Base-by-base conservation (phyloP, 2,888 invertebrate genomes). In the Colletes collaris region DNA sequence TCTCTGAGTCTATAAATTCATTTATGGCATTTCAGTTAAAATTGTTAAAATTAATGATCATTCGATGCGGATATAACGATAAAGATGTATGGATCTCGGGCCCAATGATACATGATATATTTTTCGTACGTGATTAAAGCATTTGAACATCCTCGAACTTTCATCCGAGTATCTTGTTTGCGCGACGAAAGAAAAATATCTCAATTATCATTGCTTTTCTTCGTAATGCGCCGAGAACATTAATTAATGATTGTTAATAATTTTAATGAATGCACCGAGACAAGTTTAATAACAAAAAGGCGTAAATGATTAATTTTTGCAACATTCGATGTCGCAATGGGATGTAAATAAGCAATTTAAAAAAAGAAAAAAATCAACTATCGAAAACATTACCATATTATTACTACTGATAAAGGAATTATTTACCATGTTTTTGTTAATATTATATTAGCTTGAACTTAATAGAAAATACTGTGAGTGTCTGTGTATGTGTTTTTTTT, bases 1-100 rank as follows among this genome's bases (percentile, higher is more conserved):
- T 96, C 92, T 96, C 96, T 87, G 96, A 96, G 88, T 97, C 97
- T 97, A 85, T 37, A 90, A 89, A 86, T 70, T 72, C 73, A 82
- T 75, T 71, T 49, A 72, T 46, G 16, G 44, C 35, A 75, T 19
- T 67, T 79, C 58, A 73, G 71, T 69, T 66, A 75, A 11, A 59
- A 49, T 50, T 59, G 67, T 58, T 52, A 16, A 35, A 37, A 49
- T 6, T 53, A 35, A 59, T 58, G 37, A 58, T 49, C 35, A 27
- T 52, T 71, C 78, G 52, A 68, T 87, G 86, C 86, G 79, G 79
- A 86, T 83, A 75, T 86, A 86, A 87, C 87, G 86, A 86, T 86
- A 84, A 86, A 87, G 84, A 87, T 87, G 87, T 81, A 81, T 84
- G 86, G 68, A 76, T 78, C 76, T 53, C 52, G 59, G 66, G 49